Evolutionary conservation across 2,797 vertebrate genomes (phyloP), one percentile per base, ranked within the genome.

Genomic region (Xyrichtys novacula): DNA sequence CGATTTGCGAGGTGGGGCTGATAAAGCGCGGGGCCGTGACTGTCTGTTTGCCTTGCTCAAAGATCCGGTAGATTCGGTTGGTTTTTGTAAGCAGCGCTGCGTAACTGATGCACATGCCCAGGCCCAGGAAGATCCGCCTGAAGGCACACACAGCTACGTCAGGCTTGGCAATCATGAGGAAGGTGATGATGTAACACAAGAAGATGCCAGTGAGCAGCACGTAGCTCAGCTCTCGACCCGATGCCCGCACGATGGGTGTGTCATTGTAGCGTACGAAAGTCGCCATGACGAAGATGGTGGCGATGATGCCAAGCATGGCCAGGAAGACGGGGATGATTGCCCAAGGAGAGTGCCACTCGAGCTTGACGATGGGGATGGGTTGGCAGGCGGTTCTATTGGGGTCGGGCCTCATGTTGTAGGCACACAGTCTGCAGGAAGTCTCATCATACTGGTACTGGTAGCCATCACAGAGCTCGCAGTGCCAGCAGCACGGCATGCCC

Each of bases 41-140:
- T 0, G 97, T 98, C 89, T 96, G 97, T 92, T 99, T 98, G 74
- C 98, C 98, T 90, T 98, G 98, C 85, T 99, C 98, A 9, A 99
- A 99, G 87, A 99, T 99, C 69, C 98, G 95, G 81, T 98, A 99
- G 91, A 99, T 99, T 61, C 98, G 94, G 87, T 99, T 99, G 71
- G 98, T 99, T 91, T 99, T 99, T 44, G 98, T 99, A 50, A 99
- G 93, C 69, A 99, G 94, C 1, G 98, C 98, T 0, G 98, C 97
- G 0, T 99, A 99, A 86, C 98, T 99, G 91, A 99, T 99, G 89
- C 98, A 99, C 98, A 99, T 99, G 11, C 98, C 98, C 84, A 99
- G 83, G 47, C 98, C 98, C 67, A 99, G 66, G 93, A 99, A 99
- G 86, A 99, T 95, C 17, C 98, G 92, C 32, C 98, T 93, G 91